Conservation (phyloP, 2,888 invertebrate species). For the Drosophila kanekoi region DNA sequence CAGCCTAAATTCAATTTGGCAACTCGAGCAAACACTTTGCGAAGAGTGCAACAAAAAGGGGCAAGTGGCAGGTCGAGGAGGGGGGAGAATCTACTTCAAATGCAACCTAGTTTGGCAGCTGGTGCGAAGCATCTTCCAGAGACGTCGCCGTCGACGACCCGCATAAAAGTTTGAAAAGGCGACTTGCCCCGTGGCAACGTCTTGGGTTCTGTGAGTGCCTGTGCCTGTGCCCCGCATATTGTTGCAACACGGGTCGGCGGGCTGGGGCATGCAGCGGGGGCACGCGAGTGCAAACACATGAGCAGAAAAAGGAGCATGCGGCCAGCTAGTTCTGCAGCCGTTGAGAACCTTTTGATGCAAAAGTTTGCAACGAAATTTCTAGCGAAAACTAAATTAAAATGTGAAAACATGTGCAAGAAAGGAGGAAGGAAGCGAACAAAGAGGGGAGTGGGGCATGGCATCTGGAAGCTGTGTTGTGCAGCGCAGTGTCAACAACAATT, state of each 20-base stretch:
- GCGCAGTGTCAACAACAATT: conserved; percentile 38
- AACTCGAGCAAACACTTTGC: conserved; percentile 60
- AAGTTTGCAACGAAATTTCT: conserved; percentile 72
- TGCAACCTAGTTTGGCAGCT: conserved; percentile 49
- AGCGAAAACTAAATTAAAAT: conserved; percentile 78
- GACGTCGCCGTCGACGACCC: conserved; percentile 35
- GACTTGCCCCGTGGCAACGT: conserved; percentile 22
- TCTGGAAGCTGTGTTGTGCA: neutral
- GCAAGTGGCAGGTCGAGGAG: neutral
- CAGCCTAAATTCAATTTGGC: conserved; percentile 62
- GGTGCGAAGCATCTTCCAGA: conserved; percentile 20
- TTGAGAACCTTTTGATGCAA: conserved; percentile 59
- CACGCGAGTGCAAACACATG: conserved; percentile 30
- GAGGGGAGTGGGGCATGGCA: neutral
- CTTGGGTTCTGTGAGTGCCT: conserved; percentile 13
- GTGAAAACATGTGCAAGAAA: conserved; percentile 50
- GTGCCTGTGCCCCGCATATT: conserved; percentile 25
- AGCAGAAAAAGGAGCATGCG: conserved; percentile 12
- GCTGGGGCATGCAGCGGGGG: neutral
- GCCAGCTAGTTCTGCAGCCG: conserved; percentile 23
- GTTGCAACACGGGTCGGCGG: conserved; percentile 7
- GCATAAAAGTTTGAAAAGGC: conserved; percentile 67
- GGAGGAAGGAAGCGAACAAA: neutral
- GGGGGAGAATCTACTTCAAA: conserved; percentile 23
- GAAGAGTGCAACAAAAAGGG: conserved; percentile 11